These are phyloP conservation scores for Hyposoter didymator DNA, from an alignment of 2,888 invertebrate species.

Conservation along the genomic window DNA sequence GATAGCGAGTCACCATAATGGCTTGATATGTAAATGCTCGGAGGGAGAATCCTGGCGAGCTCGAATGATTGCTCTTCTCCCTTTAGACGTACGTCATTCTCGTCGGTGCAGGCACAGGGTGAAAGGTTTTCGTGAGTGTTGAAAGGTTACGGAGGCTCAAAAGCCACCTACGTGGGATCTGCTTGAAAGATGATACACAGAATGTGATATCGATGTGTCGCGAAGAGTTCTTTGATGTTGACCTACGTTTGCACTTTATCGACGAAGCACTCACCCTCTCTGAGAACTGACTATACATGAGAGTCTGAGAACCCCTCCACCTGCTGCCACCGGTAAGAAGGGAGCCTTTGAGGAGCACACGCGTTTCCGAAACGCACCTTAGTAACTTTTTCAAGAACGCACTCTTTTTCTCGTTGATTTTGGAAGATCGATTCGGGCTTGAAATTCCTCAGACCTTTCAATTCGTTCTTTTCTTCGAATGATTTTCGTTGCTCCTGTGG, in stretches of 20 bases:
- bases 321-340: constrained; percentile 54
- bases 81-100: constrained; percentile 24
- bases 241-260: constrained; percentile 63
- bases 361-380: constrained; percentile 47
- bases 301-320: constrained; percentile 21
- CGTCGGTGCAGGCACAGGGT: constrained; percentile 31
- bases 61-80: constrained; percentile 29
- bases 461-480: background rate
- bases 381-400: background rate
- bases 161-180: constrained; percentile 27
- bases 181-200: constrained; percentile 21
- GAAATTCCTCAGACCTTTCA: background rate
- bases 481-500: background rate
- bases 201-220: constrained; percentile 2
- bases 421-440: background rate
- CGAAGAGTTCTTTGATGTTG: constrained; percentile 49
- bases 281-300: constrained; percentile 1
- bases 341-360: constrained; percentile 38
- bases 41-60: constrained; percentile 35
- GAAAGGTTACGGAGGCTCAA: constrained; percentile 48
- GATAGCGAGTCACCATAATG: constrained; percentile 49
- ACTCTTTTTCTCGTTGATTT: background rate
- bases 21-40: constrained; percentile 50
- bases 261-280: constrained; percentile 38
- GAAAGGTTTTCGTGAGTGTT: constrained; percentile 32